Evolutionary conservation across 2,888 invertebrate genomes (phyloP).

Genomic region (Drosophila maculinotata): DNA sequence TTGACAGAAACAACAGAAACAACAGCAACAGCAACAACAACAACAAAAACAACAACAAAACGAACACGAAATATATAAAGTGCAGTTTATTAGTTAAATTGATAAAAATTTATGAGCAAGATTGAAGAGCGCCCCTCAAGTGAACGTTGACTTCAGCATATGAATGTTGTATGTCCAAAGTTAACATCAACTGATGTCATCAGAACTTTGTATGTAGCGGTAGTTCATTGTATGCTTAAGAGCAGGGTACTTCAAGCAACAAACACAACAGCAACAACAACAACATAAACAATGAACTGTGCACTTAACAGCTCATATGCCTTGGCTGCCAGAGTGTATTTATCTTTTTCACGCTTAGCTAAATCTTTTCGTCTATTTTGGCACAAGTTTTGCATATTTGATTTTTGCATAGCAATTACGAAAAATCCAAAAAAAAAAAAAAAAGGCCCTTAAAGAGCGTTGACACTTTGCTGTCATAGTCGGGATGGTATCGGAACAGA

Average conservation of each 20-base stretch:
- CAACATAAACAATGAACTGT: constrained; percentile 35
- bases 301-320: constrained; percentile 32
- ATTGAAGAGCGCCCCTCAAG: constrained; percentile 11
- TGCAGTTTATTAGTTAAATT: constrained; percentile 64
- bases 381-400: constrained; percentile 59
- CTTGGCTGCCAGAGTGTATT: constrained; percentile 41
- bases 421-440: too few species aligned
- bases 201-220: constrained; percentile 33
- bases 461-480: constrained; percentile 54
- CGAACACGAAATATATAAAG: constrained; percentile 29
- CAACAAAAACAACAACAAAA: constrained; percentile 2
- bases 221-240: constrained; percentile 64
- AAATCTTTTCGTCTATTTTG: constrained; percentile 55
- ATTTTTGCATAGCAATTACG: constrained; percentile 61
- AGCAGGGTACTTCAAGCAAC: constrained; percentile 42
- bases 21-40: constrained; percentile 11
- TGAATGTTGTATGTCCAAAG: constrained; percentile 22
- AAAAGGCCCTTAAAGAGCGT: constrained; percentile 44
- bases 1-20: constrained; percentile 13
- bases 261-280: constrained; percentile 25
- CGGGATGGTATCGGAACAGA: constrained; percentile 12
- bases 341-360: constrained; percentile 54
- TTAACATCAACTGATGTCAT: constrained; percentile 55
- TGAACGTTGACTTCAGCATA: constrained; percentile 24
- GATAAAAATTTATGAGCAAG: constrained; percentile 47